A percentile compares a stretch with the other conserved stretches of the same genome.
Conservation (phyloP, 92 coral and sea anemone genomes). For the Montipora capitata region DNA sequence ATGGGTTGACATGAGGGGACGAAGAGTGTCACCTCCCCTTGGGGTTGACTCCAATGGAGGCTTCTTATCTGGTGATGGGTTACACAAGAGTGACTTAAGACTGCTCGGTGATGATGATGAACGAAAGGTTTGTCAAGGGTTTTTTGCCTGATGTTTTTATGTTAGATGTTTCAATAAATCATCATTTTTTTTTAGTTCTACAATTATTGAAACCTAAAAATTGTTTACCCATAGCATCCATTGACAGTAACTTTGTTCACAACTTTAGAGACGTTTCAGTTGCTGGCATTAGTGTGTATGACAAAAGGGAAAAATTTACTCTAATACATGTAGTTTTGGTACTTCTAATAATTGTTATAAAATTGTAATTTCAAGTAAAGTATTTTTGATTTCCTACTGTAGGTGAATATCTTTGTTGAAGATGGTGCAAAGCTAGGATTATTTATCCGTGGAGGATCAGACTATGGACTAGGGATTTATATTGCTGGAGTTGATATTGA, state of each 20-base stretch:
- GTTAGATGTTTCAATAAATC: too few relatives aligned
- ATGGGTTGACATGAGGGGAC: constrained; percentile 92
- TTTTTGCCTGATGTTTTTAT: too few relatives aligned
- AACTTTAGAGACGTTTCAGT: background rate
- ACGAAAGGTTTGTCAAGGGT: constrained; percentile 82
- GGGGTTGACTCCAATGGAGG: constrained; percentile 87
- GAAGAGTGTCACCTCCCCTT: constrained; percentile 89
- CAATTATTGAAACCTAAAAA: too few relatives aligned
- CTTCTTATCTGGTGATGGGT: constrained; percentile 75
- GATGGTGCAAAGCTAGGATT: constrained; percentile 94
- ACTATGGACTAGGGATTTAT: constrained; percentile 95
- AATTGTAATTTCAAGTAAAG: too few relatives aligned
- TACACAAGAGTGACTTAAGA: constrained; percentile 95
- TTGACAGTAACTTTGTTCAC: too few relatives aligned
- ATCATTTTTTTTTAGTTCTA: too few relatives aligned
- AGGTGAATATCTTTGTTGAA: constrained; percentile 97
- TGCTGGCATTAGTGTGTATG: background rate
- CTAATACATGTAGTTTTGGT: too few relatives aligned
- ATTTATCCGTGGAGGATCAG: constrained; percentile 95
- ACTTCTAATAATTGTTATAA: too few relatives aligned
- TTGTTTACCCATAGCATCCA: too few relatives aligned
- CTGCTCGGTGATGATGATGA: constrained; percentile 98
- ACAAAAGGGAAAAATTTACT: background rate
- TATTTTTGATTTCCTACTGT: background rate
- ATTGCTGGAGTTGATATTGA: constrained; percentile 95